Evolutionary conservation across 2,113 vertebrate genomes (phyloP), one percentile per base, ranked within the genome.

Genomic region (Podilymbus podiceps): DNA sequence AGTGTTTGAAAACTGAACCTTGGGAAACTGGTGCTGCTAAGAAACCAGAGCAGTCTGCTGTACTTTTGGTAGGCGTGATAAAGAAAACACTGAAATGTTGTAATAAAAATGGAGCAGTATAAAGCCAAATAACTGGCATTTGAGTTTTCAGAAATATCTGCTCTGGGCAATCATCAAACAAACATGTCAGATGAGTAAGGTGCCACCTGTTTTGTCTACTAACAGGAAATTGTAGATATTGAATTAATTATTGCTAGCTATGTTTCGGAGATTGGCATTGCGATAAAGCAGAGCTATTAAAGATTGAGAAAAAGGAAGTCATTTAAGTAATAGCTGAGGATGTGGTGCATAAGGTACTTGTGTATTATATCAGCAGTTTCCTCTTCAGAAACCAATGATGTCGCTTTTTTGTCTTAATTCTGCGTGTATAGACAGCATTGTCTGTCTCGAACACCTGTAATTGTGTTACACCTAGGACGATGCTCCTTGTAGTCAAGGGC

Each of bases 401-500:
- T 72, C 17, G 1, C 20, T 63, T 67, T 68, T 64, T 40, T 63
- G 13, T 16, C 13, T 50, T 12, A 11, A 30, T 52, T 80, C 21
- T 15, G 0, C 1, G 0, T 2, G 7, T 6, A 0, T 1, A 15
- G 69, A 9, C 24, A 10, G 44, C 24, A 4, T 15, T 35, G 49
- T n/a, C 58, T 74, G 40, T 22, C 28, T 28, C 8, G 35, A 31
- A 33, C 49, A 6, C 21, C 30, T 46, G 49, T 47, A 23, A 7
- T 10, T 13, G 40, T 24, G 60, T 66, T 64, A n/a, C 76, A 17
- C 12, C 25, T 38, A 6, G 33, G 55, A 23, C 35, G 9, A 1
- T 4, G 28, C 42, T 83, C 10, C 59, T 40, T 38, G 12, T 18
- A 59, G 27, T 24, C 47, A 19, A 15, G 42, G 42, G 8, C 88